Evolutionary conservation across 2,113 vertebrate genomes (phyloP).

Genomic region (Promerops cafer): DNA sequence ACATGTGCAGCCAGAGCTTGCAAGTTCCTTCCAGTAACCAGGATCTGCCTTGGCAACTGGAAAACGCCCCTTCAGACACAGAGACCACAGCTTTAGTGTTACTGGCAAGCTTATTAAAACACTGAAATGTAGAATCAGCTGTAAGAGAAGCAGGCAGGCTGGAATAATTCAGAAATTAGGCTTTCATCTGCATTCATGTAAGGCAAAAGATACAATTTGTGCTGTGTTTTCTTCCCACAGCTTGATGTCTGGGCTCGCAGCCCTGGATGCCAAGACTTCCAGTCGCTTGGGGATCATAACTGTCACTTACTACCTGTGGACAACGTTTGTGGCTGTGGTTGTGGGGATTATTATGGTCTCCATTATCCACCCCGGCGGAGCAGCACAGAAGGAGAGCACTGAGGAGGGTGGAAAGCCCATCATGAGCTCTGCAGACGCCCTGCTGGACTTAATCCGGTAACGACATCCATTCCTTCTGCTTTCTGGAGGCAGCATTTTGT

Average conservation of each 20-base stretch:
- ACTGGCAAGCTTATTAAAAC: background rate
- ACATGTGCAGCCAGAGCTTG: background rate
- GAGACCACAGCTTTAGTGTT: background rate
- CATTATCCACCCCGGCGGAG: conserved; percentile 93
- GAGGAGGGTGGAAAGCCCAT: conserved; percentile 89
- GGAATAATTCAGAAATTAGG: background rate
- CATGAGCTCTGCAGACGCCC: conserved; percentile 94
- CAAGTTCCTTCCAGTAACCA: background rate
- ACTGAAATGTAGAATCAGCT: background rate
- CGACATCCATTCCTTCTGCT: background rate
- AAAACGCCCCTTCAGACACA: background rate
- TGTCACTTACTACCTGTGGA: conserved; percentile 97
- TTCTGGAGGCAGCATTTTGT: background rate
- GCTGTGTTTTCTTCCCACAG: conserved; percentile 64
- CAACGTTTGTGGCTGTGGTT: conserved; percentile 93
- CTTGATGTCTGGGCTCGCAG: conserved; percentile 94
- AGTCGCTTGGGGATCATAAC: conserved; percentile 96
- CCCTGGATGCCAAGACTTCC: conserved; percentile 94
- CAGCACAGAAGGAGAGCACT: conserved; percentile 88
- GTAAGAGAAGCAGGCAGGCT: background rate
- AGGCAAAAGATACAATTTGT: background rate
- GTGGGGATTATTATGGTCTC: conserved; percentile 97
- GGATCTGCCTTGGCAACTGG: background rate
- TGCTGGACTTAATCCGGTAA: conserved; percentile 96
- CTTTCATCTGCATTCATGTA: background rate